Evolutionary conservation across 2,797 vertebrate genomes (phyloP).

Genomic region (Anguilla pacifica): DNA sequence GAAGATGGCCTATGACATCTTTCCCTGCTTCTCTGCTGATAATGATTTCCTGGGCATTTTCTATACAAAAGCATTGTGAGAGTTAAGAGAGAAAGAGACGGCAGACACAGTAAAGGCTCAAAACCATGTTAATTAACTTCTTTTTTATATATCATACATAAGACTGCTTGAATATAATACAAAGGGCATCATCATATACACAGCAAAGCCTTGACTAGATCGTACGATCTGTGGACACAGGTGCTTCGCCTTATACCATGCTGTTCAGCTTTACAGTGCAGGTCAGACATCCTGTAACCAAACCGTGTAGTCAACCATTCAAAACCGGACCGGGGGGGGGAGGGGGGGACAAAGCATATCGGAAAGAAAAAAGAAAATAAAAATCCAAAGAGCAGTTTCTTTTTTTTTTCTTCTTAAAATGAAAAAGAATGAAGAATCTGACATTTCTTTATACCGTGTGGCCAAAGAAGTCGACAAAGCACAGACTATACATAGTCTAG

Average conservation of each 20-base stretch:
- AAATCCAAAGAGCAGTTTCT: conserved; percentile 18
- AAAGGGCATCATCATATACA: conserved; percentile 99
- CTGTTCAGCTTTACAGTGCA: conserved; percentile 99
- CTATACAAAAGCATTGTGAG: background rate
- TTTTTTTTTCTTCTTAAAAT: conserved; percentile 7
- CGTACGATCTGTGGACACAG: conserved; percentile 99
- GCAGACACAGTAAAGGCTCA: conserved; percentile 72
- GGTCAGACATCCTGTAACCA: conserved; percentile 85
- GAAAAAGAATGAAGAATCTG: conserved; percentile 13
- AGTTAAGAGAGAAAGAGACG: conserved; percentile 58
- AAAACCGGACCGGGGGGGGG: conserved; percentile 75
- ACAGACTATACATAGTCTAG: conserved; percentile 25
- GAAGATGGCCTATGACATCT: background rate
- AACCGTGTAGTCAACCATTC: conserved; percentile 84
- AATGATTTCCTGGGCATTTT: background rate
- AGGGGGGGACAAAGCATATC: background rate
- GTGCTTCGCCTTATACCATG: conserved; percentile 99
- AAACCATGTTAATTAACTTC: conserved; percentile 97
- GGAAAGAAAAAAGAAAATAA: conserved; percentile 26
- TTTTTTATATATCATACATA: conserved; percentile 99
- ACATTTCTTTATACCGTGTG: conserved; percentile 27
- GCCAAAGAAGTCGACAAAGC: conserved; percentile 34
- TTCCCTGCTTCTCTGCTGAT: background rate
- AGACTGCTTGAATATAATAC: conserved; percentile 99
- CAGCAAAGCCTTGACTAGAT: conserved; percentile 99